Conservation (phyloP, 2,888 invertebrate species). For the Athrips mouffetella region DNA sequence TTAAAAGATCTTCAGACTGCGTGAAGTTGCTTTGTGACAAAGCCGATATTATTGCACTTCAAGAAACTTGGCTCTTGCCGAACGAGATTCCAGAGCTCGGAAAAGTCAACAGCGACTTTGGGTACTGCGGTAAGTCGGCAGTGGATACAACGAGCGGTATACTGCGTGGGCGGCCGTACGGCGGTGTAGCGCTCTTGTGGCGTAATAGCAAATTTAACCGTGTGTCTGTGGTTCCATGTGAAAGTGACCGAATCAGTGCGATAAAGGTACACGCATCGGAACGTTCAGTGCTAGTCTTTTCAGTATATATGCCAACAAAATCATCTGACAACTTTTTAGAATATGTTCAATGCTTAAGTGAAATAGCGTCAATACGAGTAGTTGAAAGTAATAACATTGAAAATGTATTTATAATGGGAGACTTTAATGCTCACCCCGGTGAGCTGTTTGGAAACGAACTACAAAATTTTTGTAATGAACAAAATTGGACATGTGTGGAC, state of each 20-base stretch:
- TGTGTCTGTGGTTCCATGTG: no score
- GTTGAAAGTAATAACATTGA: conserved; percentile 18
- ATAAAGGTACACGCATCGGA: no score
- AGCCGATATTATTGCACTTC: conserved; percentile 13
- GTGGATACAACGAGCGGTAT: conserved; percentile 10
- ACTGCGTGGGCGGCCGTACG: conserved; percentile 11
- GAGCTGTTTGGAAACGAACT: no score
- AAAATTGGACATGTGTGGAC: conserved; percentile 7
- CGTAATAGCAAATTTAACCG: no score
- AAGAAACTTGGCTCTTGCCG: no score
- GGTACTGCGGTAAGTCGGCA: conserved; percentile 11
- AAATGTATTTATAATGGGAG: conserved; percentile 14
- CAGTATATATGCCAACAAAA: conserved; percentile 18
- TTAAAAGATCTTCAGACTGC: conserved; percentile 8
- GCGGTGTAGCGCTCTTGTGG: conserved; percentile 13
- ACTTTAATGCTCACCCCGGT: no score
- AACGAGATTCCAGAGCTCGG: conserved; percentile 9
- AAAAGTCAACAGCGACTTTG: conserved; percentile 6
- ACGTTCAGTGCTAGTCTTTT: no score
- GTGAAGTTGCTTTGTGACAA: conserved; percentile 1
- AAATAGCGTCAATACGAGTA: conserved; percentile 11
- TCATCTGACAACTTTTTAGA: conserved; percentile 1
- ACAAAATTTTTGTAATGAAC: no score
- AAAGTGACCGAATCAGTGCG: no score
- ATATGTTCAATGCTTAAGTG: conserved; percentile 10